phyloP scores from a whole-genome alignment of 1,140 invertebrate species.

The Lerema accius region DNA sequence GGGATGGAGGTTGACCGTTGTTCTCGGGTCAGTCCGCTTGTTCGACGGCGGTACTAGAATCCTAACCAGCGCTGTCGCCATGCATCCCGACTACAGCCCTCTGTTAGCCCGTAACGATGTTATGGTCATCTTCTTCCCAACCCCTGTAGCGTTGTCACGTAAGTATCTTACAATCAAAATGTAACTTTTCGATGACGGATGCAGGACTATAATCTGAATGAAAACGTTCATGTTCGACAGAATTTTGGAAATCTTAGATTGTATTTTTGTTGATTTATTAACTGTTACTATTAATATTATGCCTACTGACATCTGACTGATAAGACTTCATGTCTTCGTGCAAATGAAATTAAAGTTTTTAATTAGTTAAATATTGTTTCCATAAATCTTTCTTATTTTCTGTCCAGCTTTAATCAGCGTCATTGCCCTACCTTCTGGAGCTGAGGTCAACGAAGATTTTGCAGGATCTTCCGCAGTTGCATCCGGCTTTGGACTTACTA shows the following conservation, averaged over 20 bases:
- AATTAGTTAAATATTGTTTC: too few species aligned
- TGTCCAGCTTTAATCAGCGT: conserved; percentile 40
- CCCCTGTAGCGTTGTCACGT: conserved; percentile 54
- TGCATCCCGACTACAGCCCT: conserved; percentile 44
- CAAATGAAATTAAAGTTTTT: too few species aligned
- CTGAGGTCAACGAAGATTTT: conserved; percentile 41
- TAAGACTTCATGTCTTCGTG: too few species aligned
- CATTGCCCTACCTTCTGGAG: conserved; percentile 44
- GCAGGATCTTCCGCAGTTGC: conserved; percentile 40
- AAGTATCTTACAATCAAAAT: conserved; percentile 29
- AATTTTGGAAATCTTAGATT: too few species aligned
- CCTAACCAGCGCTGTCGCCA: conserved; percentile 38
- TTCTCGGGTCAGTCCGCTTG: conserved; percentile 49
- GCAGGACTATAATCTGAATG: too few species aligned
- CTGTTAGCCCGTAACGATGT: conserved; percentile 47
- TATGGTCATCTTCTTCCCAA: conserved; percentile 54
- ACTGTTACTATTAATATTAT: too few species aligned
- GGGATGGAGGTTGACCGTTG: conserved; percentile 47
- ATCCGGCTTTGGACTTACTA: conserved; percentile 49
- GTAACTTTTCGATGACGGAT: too few species aligned
- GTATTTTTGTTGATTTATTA: too few species aligned
- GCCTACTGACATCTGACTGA: too few species aligned
- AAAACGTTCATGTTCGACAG: too few species aligned
- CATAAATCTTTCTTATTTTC: too few species aligned
- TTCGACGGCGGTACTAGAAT: conserved; percentile 51